Evolutionary conservation across 35 echinoderm and acorn worm species (phyloP), one percentile per base, ranked within the genome.

Genomic region (Heliocidaris erythrogramma): DNA sequence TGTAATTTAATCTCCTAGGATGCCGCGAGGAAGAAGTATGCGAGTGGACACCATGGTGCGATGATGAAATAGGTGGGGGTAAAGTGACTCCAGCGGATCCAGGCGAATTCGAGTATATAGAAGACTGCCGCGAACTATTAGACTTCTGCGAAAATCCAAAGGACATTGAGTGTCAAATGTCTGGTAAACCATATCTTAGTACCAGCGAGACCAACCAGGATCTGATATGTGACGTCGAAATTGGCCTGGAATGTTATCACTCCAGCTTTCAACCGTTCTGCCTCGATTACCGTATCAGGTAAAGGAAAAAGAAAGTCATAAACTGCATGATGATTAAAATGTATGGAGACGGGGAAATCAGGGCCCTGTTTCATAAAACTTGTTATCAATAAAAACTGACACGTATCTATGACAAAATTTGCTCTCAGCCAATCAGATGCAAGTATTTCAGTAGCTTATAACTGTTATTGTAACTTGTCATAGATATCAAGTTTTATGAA

Each of bases 251-350:
- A 32, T 91, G 89, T 49, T 49, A 32, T 2, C 89, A 48, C 48
- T 48, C 89, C 31, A 7, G 0, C 3, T 14, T 9, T 0, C 89
- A 91, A 35, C 35, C 42, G 12, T 14, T 47, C 89, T 91, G 89
- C 89, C 31, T 91, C 2, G 89, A 91, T 91, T 91, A 47, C 89
- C 89, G 89, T 27, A 49, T 91, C 89, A 91, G 89, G 89, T 91
- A 86, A 56, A 56, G 14, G 52, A 56, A 56, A 56, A 56, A 14
- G 0, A 56, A 14, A 56, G 10, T 13, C 10, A 9, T 5, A 56
- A 11, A 56, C 10, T 56, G 14, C 9, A 11, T 12, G 52, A 56
- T 56, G 52, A 56, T 2, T 56, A 0, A 11, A 14, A 56, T 42
- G 0, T 3, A 42, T 42, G 52, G 14, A 56, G 14, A 14, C 2